A percentile compares a stretch with the other conserved stretches of the same genome.
phyloP scores from a whole-genome alignment of 92 coral and sea anemone genomes.

The Nematostella vectensis region DNA sequence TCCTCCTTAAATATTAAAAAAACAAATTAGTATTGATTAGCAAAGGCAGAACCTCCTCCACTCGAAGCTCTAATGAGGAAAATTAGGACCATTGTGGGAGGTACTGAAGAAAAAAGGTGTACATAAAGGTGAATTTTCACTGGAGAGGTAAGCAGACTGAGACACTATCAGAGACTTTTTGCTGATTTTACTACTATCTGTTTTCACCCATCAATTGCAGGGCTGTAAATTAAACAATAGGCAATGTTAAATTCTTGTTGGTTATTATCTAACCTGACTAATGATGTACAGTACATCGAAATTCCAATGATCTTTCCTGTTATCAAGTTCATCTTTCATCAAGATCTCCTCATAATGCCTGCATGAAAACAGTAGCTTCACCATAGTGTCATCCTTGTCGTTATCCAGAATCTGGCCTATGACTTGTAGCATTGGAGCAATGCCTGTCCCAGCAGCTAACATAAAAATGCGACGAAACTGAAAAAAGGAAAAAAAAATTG shows the following conservation, averaged over 20 bases:
- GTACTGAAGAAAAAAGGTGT: no score
- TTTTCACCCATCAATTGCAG: neutral
- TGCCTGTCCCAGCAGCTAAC: conserved; percentile 81
- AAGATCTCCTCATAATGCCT: conserved; percentile 50
- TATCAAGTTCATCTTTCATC: conserved; percentile 50
- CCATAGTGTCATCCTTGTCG: conserved; percentile 56
- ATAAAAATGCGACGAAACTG: conserved; percentile 60
- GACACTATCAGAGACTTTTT: no score
- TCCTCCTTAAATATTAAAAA: neutral
- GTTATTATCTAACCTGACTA: conserved; percentile 31
- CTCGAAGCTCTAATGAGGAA: no score
- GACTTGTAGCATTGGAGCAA: conserved; percentile 81
- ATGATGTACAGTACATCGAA: conserved; percentile 57
- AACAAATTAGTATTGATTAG: no score
- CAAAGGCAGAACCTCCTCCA: no score
- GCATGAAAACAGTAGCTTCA: conserved; percentile 52
- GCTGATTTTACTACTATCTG: no score
- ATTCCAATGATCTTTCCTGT: conserved; percentile 65
- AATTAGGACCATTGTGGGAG: no score
- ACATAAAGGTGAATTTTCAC: no score
- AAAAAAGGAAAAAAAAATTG: neutral
- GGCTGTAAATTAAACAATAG: neutral
- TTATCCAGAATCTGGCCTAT: conserved; percentile 52
- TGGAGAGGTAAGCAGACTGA: no score
- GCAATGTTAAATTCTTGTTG: neutral